phyloP scores from a whole-genome alignment of 2,797 vertebrate species.

The Rhynchonycteris naso region DNA sequence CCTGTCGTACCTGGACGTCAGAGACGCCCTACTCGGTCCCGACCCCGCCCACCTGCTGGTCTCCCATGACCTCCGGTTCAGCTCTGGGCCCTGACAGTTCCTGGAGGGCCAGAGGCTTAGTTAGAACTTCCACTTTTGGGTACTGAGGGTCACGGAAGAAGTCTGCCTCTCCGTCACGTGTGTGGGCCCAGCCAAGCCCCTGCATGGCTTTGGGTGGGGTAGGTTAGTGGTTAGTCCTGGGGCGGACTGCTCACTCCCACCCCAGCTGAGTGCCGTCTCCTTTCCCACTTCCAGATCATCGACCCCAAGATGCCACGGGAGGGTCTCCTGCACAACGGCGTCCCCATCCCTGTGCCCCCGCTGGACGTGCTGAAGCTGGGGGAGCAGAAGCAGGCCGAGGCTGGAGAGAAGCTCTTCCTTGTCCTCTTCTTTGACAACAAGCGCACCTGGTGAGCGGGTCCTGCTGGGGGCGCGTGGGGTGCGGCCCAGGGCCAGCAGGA shows the following conservation, averaged over 20 bases:
- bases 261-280: conserved; percentile 6
- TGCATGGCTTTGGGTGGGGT: background rate
- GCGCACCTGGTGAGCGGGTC: conserved; percentile 94
- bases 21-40: background rate
- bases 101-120: background rate
- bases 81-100: background rate
- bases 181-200: background rate
- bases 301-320: conserved; percentile 98
- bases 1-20: background rate
- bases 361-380: conserved; percentile 94
- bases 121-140: background rate
- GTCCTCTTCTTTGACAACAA: conserved; percentile 99
- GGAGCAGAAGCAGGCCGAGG: conserved; percentile 94
- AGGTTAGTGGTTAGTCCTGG: background rate
- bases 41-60: background rate
- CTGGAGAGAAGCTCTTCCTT: conserved; percentile 94
- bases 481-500: too few relatives aligned
- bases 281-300: conserved; percentile 90
- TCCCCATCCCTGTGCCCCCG: conserved; percentile 98
- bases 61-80: background rate
- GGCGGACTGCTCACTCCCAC: background rate
- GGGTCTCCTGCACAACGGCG: conserved; percentile 96
- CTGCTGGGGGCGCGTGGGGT: too few relatives aligned
- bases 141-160: background rate
- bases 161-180: background rate